Evolutionary conservation across 1,140 invertebrate species (phyloP).

Genomic region (Philopotamus ludificatus): DNA sequence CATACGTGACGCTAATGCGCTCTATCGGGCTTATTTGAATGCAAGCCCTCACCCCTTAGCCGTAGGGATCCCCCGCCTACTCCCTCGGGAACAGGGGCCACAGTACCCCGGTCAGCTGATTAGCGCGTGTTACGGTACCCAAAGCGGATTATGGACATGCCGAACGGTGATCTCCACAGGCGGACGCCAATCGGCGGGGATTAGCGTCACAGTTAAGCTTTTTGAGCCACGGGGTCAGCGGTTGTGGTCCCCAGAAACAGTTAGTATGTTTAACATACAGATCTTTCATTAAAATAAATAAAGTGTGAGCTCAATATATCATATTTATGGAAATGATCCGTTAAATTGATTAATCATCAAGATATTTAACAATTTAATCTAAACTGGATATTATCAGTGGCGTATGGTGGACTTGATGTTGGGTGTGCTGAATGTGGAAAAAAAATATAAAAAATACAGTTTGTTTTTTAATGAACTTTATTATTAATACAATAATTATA

Average conservation of each 20-base stretch:
- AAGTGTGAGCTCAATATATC: no score
- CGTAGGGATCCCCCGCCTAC: background rate
- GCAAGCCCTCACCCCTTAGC: background rate
- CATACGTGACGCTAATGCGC: background rate
- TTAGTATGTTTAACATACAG: slow-evolving; percentile 12
- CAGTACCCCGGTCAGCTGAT: slow-evolving; percentile 28
- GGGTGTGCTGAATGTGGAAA: background rate
- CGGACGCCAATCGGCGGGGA: slow-evolving; percentile 25
- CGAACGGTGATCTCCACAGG: slow-evolving; percentile 3
- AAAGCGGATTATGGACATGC: slow-evolving; percentile 31
- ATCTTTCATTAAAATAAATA: background rate
- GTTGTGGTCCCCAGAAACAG: background rate
- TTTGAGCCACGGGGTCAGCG: slow-evolving; percentile 16
- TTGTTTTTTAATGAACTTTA: background rate
- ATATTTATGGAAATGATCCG: background rate
- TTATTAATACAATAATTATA: no score
- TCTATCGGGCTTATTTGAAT: background rate
- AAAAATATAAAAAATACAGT: background rate
- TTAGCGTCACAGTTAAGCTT: slow-evolving; percentile 20
- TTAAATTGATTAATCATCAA: background rate
- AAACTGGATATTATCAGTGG: no score
- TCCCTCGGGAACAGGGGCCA: background rate
- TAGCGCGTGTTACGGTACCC: slow-evolving; percentile 28
- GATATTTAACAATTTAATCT: background rate
- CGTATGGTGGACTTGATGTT: no score